phyloP scores from a whole-genome alignment of 2,888 invertebrate genomes.

The Ptychoptera albimana region DNA sequence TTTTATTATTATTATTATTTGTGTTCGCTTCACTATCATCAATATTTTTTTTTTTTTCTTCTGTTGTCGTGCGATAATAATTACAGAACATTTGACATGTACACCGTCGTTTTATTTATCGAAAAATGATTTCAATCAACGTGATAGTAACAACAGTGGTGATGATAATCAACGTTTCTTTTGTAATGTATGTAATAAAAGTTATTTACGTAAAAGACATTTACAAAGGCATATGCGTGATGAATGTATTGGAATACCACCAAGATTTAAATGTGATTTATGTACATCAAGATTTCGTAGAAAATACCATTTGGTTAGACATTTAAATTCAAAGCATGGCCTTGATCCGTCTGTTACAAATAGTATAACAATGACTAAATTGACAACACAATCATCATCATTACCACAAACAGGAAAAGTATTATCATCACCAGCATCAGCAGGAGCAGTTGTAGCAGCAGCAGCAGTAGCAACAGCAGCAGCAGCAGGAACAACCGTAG shows the following conservation, averaged over 20 bases:
- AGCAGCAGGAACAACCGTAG: conserved; percentile 4
- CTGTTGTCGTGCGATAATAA: conserved; percentile 1
- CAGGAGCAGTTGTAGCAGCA: conserved; percentile 7
- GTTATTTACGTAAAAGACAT: conserved; percentile 42
- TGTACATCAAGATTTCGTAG: conserved; percentile 34
- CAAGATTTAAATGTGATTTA: conserved; percentile 34
- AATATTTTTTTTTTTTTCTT: conserved; percentile 8
- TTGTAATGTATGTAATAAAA: conserved; percentile 39
- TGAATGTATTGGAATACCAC: conserved; percentile 35
- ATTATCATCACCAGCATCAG: conserved; percentile 7
- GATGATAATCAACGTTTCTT: conserved; percentile 28
- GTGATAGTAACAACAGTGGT: conserved; percentile 15
- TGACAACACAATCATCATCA: conserved; percentile 10
- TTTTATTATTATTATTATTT: conserved; percentile 2
- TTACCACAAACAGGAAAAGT: conserved; percentile 6
- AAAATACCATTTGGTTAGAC: conserved; percentile 35
- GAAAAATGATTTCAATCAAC: background rate
- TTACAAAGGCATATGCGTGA: conserved; percentile 39
- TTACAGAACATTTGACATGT: conserved; percentile 8
- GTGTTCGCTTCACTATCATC: conserved; percentile 2
- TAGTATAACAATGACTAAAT: conserved; percentile 20
- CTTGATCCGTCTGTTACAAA: conserved; percentile 17
- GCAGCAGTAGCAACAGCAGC: conserved; percentile 10
- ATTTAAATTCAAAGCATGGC: conserved; percentile 31
- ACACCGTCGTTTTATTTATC: conserved; percentile 5